Evolutionary conservation across 1,140 invertebrate genomes (phyloP), one percentile per base, ranked within the genome.

Genomic region (Monochamus saltuarius): DNA sequence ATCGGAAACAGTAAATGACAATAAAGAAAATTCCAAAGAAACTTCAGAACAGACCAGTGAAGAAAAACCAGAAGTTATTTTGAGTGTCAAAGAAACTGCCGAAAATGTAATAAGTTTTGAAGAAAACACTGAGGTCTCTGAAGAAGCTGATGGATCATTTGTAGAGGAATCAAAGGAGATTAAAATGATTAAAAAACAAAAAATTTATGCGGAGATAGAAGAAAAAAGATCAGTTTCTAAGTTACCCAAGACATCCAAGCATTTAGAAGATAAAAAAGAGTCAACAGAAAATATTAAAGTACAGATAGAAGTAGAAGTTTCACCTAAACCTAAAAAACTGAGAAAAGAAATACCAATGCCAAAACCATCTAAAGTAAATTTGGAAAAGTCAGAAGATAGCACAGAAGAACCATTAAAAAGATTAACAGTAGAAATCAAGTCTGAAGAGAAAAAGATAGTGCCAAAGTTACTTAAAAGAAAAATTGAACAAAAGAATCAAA

Each of bases 311-410:
- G 13, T 17, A 49, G 10, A 47, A 16, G 29, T 13, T 9, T 56
- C 40, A 17, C 13, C 10, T 17, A 39, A 10, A 45, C 40, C 49
- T 14, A 17, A 29, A 50, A 17, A 14, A 56, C 8, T 19, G 4
- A 35, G 50, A 8, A 56, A 61, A 37, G 36, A 36, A 61, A 45
- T 17, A 56, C 22, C n/a, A 61, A 14, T 14, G 10, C 11, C 14
- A 35, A 58, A n/a, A 50, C 7, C 13, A 47, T 22, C 10, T 2
- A 35, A 60, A 47, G 49, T 39, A 38, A 29, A 29, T 29, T 29
- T 9, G 10, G n/a, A 54, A 36, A 46, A 45, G 16, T 4, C 22
- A 49, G 16, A 54, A 55, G 39, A 36, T n/a, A 43, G 29, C 3
- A 22, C 22, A n/a, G 7, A 37, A 8, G 17, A 7, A 14, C 8